A percentile compares a stretch with the other conserved stretches of the same genome.
Evolutionary conservation across 2,113 vertebrate species (phyloP).

Genomic region (Etia nguti): DNA sequence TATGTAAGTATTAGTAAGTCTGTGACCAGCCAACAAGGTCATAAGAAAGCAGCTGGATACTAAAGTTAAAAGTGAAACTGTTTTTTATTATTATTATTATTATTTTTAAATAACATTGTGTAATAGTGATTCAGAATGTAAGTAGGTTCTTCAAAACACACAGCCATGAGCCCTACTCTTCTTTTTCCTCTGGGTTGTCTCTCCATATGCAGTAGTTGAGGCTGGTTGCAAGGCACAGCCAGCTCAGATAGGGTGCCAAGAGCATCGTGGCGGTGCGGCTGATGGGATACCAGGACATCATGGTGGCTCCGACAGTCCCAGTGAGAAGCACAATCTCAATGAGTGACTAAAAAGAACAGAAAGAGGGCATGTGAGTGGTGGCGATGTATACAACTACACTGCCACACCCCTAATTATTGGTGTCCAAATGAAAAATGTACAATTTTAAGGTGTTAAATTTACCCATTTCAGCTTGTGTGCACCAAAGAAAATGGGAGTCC

Average conservation of each 20-base stretch:
- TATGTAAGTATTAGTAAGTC: not conserved
- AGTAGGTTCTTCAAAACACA: not conserved
- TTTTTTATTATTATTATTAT: not conserved
- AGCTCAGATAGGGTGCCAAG: slow-evolving; percentile 83
- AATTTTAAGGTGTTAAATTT: not conserved
- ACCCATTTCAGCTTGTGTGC: slow-evolving; percentile 79
- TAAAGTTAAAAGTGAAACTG: not conserved
- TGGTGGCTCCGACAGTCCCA: slow-evolving; percentile 70
- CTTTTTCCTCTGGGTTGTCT: slow-evolving; percentile 74
- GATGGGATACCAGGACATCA: slow-evolving; percentile 81
- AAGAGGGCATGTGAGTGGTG: not conserved
- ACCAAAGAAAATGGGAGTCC: slow-evolving; percentile 82
- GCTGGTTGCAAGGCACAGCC: slow-evolving; percentile 80
- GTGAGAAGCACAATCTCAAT: slow-evolving; percentile 76
- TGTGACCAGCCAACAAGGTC: not conserved
- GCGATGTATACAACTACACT: too few relatives aligned
- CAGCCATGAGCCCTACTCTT: slow-evolving; percentile 33
- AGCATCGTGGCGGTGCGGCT: slow-evolving; percentile 79
- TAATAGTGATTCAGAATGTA: not conserved
- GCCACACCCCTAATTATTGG: not conserved
- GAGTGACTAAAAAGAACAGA: slow-evolving; percentile 66
- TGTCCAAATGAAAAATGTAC: not conserved
- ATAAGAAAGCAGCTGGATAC: not conserved
- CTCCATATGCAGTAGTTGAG: slow-evolving; percentile 85
- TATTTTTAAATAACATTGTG: not conserved